These are phyloP conservation scores for Microctenopoma stevenorrisi DNA, from an alignment of 2,797 vertebrate species.

Conservation along the genomic window DNA sequence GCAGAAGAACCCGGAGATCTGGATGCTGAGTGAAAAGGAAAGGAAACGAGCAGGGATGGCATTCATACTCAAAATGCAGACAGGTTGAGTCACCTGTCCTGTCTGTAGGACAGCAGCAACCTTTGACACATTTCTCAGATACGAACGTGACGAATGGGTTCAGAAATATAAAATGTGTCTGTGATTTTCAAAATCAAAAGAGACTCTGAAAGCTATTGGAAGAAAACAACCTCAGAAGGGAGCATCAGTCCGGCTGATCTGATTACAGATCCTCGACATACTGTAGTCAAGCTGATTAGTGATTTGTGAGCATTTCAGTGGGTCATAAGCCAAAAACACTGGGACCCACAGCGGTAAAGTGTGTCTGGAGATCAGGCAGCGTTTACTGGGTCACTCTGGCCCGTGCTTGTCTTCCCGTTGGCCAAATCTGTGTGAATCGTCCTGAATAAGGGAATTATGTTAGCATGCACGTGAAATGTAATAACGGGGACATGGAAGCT, in stretches of 20 bases:
- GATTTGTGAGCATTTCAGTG: neutral
- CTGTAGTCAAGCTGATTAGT: neutral
- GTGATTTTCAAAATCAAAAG: no score
- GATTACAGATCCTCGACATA: neutral
- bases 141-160: no score
- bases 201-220: neutral
- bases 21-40: neutral
- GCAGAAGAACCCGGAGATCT: slow-evolving; percentile 22
- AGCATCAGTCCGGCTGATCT: neutral
- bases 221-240: neutral
- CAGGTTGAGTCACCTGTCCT: neutral
- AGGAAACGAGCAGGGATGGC: neutral
- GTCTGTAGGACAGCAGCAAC: no score
- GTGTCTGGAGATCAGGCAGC: neutral
- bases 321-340: neutral
- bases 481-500: no score
- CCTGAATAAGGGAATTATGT: neutral
- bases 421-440: neutral
- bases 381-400: neutral
- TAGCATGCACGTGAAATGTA: neutral
- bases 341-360: neutral
- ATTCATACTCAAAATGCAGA: no score
- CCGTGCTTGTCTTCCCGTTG: neutral
- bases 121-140: no score
- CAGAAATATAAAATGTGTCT: no score